Percentiles rank a stretch among this genome's conserved stretches.
Conservation (phyloP, 1,140 invertebrate genomes). For the Euschistus heros region DNA sequence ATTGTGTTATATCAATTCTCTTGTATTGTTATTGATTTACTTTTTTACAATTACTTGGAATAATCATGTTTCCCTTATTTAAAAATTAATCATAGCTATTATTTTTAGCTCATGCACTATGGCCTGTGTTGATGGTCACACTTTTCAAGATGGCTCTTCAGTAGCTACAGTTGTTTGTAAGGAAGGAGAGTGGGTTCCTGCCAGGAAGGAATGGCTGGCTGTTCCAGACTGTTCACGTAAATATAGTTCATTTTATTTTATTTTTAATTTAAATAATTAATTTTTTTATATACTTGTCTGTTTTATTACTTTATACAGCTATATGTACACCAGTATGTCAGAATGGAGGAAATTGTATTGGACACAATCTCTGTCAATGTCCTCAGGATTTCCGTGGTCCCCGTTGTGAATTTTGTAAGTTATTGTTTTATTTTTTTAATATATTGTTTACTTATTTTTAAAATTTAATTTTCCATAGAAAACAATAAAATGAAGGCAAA, state of each 20-base stretch:
- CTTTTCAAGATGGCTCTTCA: slow-evolving; percentile 52
- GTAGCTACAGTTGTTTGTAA: slow-evolving; percentile 49
- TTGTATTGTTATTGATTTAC: too few relatives aligned
- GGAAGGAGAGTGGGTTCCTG: slow-evolving; percentile 51
- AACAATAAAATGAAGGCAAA: neutral
- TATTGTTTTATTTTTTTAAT: slow-evolving; percentile 11
- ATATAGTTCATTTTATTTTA: neutral
- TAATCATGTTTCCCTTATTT: too few relatives aligned
- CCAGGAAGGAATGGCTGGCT: slow-evolving; percentile 42
- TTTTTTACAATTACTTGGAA: too few relatives aligned
- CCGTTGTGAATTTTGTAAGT: slow-evolving; percentile 66
- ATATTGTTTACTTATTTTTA: neutral
- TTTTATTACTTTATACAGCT: slow-evolving; percentile 38
- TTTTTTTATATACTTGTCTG: slow-evolving; percentile 16
- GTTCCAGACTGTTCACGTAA: slow-evolving; percentile 55
- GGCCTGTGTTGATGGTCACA: slow-evolving; percentile 47
- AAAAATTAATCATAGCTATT: too few relatives aligned
- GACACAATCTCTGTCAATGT: slow-evolving; percentile 63
- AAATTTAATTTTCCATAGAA: neutral
- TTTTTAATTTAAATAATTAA: slow-evolving; percentile 16
- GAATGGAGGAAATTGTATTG: slow-evolving; percentile 65
- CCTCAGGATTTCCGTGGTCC: slow-evolving; percentile 55
- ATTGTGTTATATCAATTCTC: too few relatives aligned
- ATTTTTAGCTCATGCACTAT: slow-evolving; percentile 46
- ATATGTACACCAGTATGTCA: slow-evolving; percentile 59